Evolutionary conservation across 2,113 vertebrate species (phyloP), one percentile per base, ranked within the genome.

Genomic region (Poeciliopsis turrubarensis): DNA sequence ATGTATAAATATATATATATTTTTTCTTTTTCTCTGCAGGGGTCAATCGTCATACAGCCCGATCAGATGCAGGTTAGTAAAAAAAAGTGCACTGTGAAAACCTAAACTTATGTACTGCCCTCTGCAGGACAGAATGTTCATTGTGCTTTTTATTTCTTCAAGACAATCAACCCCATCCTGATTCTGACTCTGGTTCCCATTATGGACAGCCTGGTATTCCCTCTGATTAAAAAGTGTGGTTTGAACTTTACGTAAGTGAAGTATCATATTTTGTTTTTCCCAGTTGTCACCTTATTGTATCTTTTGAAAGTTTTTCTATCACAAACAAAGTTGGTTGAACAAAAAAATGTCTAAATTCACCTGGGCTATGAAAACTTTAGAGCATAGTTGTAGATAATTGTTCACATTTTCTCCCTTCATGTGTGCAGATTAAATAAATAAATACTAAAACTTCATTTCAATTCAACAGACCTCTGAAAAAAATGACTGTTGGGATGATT

Each of bases 401-500:
- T 51, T 51, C 8, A 9, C 19, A 25, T 4, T 51, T 19, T 22
- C 47, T 22, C 19, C 22, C 25, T 22, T 22, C 47, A 25, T 2
- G 7, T 54, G 47, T 54, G 6, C 19, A 8, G 5, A 54, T 61
- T 41, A 13, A 4, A 68, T 13, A 87, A 62, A 62, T 34, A 32
- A 47, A 1, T 75, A 69, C 82, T 41, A 60, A 15, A 57, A 29
- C 30, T 67, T 72, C 12, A 15, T 85, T 31, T 74, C 51, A 30
- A 47, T 81, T 72, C 65, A 79, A 82, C 91, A 99, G 98, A 70
- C 94, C 98, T 47, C 86, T 99, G 87, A 97, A 82, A 89, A 97
- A 89, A 93, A 99, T 99, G 86, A 96, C 97, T 0, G 96, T 97
- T 3, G 98, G 98, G 2, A 99, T 99, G 98, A 77, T 99, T 72